Evolutionary conservation across 1,140 invertebrate species (phyloP).

Genomic region (Grapholita molesta): DNA sequence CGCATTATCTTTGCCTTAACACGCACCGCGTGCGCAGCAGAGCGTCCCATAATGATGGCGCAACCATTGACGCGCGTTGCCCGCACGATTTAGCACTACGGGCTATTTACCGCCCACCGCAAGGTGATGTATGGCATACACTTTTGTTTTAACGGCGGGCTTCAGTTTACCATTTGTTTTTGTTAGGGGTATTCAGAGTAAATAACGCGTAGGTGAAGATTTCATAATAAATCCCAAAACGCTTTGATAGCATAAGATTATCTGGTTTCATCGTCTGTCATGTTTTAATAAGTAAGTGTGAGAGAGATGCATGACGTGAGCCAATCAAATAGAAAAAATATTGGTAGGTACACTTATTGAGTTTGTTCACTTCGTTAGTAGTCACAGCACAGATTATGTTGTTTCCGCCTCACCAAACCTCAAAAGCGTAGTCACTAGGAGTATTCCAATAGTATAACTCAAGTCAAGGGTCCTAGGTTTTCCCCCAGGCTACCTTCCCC

Average conservation of each 20-base stretch:
- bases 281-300: no score
- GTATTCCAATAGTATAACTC: no score
- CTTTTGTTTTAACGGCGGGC: slow-evolving; percentile 49
- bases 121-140: slow-evolving; percentile 53
- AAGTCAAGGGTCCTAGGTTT: no score
- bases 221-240: neutral
- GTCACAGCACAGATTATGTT: no score
- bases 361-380: no score
- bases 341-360: no score
- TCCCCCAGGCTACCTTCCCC: no score
- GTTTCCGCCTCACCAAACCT: no score
- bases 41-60: slow-evolving; percentile 57
- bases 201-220: neutral
- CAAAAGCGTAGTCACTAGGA: no score
- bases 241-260: neutral
- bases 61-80: slow-evolving; percentile 59
- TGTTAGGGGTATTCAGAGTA: neutral
- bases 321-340: no score
- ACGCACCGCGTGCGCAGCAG: slow-evolving; percentile 44
- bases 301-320: no score
- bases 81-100: slow-evolving; percentile 71
- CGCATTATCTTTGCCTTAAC: neutral
- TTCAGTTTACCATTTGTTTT: slow-evolving; percentile 17
- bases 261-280: no score
- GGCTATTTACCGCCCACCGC: slow-evolving; percentile 67